These are phyloP conservation scores for Cladopsammia gracilis DNA, from an alignment of 64 coral and sea anemone genomes.

Conservation along the genomic window DNA sequence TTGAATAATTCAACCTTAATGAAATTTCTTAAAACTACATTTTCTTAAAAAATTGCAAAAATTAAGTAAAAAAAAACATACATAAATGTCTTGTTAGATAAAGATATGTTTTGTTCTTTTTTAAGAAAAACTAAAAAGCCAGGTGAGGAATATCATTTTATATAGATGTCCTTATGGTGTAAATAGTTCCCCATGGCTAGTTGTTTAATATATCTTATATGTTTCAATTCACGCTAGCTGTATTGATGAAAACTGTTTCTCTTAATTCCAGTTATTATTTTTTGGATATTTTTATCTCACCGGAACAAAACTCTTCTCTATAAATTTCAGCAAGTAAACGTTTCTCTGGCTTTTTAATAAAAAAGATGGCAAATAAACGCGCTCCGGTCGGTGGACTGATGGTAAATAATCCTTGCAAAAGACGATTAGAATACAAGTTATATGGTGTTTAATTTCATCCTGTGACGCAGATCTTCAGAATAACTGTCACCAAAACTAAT, in stretches of 20 bases:
- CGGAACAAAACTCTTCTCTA: not conserved
- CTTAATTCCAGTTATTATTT: not conserved
- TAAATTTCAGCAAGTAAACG: not conserved
- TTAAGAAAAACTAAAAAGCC: not conserved
- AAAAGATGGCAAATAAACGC: not conserved
- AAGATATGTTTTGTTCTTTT: not conserved
- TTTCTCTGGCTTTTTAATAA: not conserved
- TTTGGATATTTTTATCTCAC: not conserved
- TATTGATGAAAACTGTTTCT: not conserved
- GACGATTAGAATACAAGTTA: not conserved
- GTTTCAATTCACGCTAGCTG: not conserved
- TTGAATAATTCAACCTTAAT: constrained; percentile 8
- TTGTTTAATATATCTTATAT: not conserved
- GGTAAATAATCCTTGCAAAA: not conserved
- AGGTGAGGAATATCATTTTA: not conserved
- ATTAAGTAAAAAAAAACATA: not conserved
- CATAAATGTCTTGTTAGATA: not conserved
- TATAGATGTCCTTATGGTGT: not conserved
- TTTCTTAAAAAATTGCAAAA: not conserved
- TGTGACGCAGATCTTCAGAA: not conserved
- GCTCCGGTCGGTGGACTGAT: not conserved
- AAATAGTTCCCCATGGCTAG: not conserved
- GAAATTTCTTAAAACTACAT: not conserved
- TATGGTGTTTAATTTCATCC: not conserved
- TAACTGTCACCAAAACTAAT: not conserved